Conservation (phyloP, 1,140 invertebrate species). For the Ptiloglossa arizonensis region DNA sequence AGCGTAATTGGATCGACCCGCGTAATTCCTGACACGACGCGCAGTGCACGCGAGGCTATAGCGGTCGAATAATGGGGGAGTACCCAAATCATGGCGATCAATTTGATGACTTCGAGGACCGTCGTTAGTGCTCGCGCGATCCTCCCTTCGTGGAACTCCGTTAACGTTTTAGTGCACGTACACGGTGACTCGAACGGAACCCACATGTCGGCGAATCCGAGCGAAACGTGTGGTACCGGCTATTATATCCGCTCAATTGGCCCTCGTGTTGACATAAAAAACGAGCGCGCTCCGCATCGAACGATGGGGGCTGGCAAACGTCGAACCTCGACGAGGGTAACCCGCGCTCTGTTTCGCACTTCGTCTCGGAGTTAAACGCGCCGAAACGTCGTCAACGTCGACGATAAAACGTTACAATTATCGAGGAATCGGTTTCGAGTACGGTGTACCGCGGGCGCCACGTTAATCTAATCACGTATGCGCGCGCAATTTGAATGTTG, state of each 20-base stretch:
- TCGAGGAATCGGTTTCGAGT: background rate
- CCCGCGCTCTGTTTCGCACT: slow-evolving; percentile 12
- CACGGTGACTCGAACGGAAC: slow-evolving; percentile 47
- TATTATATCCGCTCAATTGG: slow-evolving; percentile 65
- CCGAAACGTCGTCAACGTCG: background rate
- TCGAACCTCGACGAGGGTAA: slow-evolving; percentile 37
- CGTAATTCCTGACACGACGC: background rate
- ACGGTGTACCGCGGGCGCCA: no score
- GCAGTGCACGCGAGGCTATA: slow-evolving; percentile 14
- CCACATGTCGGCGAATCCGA: slow-evolving; percentile 62
- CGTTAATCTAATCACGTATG: slow-evolving; percentile 28
- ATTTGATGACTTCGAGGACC: slow-evolving; percentile 60
- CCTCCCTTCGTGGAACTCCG: slow-evolving; percentile 44
- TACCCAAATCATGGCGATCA: slow-evolving; percentile 57
- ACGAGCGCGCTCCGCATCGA: slow-evolving; percentile 45
- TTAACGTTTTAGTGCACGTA: slow-evolving; percentile 40
- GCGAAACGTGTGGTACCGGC: slow-evolving; percentile 59
- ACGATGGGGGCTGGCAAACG: slow-evolving; percentile 50
- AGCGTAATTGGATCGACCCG: background rate
- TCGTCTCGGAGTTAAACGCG: background rate
- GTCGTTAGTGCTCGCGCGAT: slow-evolving; percentile 43
- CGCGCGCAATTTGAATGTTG: slow-evolving; percentile 43
- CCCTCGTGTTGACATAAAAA: slow-evolving; percentile 60
- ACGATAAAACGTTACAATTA: background rate
- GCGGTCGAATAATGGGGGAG: slow-evolving; percentile 28